Evolutionary conservation across 1,140 invertebrate species (phyloP).

Genomic region (Zeugodacus cucurbitae): DNA sequence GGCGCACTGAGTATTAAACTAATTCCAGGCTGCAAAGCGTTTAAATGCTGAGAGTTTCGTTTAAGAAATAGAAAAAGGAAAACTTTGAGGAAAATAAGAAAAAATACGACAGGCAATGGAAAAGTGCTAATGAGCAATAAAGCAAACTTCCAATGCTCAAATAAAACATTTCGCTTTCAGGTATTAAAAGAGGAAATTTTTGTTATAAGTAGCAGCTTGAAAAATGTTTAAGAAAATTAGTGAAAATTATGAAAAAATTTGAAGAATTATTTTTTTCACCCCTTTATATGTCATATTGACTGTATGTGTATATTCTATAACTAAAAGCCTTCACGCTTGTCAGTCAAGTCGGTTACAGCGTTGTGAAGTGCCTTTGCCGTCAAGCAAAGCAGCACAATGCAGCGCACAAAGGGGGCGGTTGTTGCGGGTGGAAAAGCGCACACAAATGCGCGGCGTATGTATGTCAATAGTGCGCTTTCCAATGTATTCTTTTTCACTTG

Average conservation of each 20-base stretch:
- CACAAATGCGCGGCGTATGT: conserved; percentile 50
- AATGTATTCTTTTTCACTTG: conserved; percentile 43
- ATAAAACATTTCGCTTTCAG: background rate
- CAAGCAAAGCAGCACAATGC: background rate
- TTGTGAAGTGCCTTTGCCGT: background rate
- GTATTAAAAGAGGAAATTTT: background rate
- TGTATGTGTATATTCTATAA: background rate
- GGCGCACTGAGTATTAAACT: background rate
- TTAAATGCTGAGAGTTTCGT: background rate
- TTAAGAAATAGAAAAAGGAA: background rate
- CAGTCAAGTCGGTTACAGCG: background rate
- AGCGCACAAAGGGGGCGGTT: background rate
- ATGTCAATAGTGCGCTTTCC: conserved; percentile 67
- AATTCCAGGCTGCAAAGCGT: background rate
- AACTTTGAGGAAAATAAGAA: background rate
- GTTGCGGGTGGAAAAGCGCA: background rate
- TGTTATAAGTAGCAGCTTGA: no score
- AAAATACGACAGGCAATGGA: background rate
- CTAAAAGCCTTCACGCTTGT: background rate
- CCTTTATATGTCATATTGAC: background rate
- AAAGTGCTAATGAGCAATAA: background rate
- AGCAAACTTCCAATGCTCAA: background rate
- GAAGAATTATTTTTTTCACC: no score
- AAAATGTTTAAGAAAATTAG: no score
- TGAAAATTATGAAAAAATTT: no score